Evolutionary conservation across 2,888 invertebrate species (phyloP), one percentile per base, ranked within the genome.

Genomic region (Apamea epomidion): DNA sequence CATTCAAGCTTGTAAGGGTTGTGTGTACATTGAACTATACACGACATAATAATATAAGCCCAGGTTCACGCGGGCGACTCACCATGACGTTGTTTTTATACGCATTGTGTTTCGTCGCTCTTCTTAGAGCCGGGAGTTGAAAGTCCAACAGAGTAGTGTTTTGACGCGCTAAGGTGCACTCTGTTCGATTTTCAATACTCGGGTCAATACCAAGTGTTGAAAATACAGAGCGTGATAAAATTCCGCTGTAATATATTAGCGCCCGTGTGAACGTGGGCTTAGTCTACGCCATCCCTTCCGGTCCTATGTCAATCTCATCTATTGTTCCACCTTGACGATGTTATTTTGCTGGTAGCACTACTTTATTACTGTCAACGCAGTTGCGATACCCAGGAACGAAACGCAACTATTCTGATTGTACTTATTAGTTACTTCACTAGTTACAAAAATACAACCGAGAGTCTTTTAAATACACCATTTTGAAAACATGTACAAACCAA

Each of bases 261-360:
- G 10, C 62, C 62, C 2, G 2, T 62, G 29, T 3, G 16, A 62
- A 29, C 29, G 29, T 29, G 29, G 29, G 3, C 21, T 65, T 65
- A 74, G 5, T 74, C 25, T 70, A 51, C n/a, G 12, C 7, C 18
- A 74, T 78, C 86, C 80, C 45, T 78, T 85, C 76, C 74, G 58
- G 67, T 74, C 77, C 83, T 80, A 70, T 80, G 83, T 83, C 85
- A 80, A 83, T 69, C 64, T 67, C 62, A 8, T n/a, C 72, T 70
- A 74, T 86, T 86, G 83, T 86, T 60, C 10, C 69, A 48, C n/a
- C 65, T 65, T 45, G 74, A 68, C 70, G 45, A 45, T 86, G 68
- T 74, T 82, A 82, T 85, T 81, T 73, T 74, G 62, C 42, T 62
- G 21, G 48, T 69, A 67, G 10, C 25, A 78, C 69, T 67, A 76